Conservation (phyloP, 2,113 vertebrate genomes). For the Dasyornis broadbenti region DNA sequence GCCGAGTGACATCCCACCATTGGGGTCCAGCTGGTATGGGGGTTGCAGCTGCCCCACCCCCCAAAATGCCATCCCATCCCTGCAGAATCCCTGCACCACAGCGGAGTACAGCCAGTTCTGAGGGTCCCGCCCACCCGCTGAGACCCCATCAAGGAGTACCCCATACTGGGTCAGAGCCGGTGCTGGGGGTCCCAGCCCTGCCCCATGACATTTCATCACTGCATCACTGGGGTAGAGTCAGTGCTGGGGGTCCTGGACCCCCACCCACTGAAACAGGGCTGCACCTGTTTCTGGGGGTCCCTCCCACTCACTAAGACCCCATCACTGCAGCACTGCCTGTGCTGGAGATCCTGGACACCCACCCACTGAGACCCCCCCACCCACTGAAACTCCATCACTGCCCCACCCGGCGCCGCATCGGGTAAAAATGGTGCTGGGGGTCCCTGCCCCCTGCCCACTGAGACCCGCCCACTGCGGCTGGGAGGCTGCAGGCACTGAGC, state of each 20-base stretch:
- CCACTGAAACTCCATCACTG: not conserved
- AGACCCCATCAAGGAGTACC: not conserved
- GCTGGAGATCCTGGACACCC: too few relatives aligned
- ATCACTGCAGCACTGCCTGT: not conserved
- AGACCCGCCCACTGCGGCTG: not conserved
- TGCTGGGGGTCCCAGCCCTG: not conserved
- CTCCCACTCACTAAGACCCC: not conserved
- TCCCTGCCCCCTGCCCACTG: accelerated
- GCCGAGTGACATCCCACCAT: not conserved
- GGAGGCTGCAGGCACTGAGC: not conserved
- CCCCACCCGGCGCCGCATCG: not conserved
- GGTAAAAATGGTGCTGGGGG: not conserved
- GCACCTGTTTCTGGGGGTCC: too few relatives aligned
- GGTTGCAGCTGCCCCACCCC: not conserved
- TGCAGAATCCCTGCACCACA: not conserved
- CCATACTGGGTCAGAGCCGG: not conserved
- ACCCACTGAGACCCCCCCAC: not conserved
- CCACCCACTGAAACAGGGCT: not conserved
- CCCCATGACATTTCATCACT: not conserved
- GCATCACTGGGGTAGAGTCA: not conserved
- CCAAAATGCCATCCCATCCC: not conserved
- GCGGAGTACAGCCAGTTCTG: not conserved
- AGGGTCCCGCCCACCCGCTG: not conserved
- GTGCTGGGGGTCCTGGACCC: not conserved
- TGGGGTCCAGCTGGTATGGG: not conserved